These are phyloP conservation scores for Baryphthengus martii DNA, from an alignment of 2,113 vertebrate species.

Conservation along the genomic window DNA sequence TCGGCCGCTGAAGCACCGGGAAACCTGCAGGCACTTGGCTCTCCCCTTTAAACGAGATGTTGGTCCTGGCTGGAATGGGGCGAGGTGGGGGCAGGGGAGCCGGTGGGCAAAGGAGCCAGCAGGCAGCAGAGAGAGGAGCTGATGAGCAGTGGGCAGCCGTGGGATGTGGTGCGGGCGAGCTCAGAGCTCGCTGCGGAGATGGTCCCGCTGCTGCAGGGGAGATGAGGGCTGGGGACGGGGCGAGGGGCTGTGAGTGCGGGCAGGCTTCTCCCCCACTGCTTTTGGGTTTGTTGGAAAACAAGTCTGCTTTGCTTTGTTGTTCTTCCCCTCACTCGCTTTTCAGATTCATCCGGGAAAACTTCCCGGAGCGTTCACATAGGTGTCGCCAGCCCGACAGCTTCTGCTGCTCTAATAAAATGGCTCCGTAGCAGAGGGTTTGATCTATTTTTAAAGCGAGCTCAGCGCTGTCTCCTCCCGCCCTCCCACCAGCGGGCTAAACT, in stretches of 20 bases:
- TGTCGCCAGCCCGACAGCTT: constrained; percentile 30
- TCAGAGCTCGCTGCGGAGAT: not conserved
- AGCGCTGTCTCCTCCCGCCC: constrained; percentile 8
- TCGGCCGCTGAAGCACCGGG: not conserved
- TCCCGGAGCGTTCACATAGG: not conserved
- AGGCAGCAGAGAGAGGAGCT: not conserved
- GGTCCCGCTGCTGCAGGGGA: not conserved
- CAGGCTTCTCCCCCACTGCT: not conserved
- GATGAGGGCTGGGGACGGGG: accelerated
- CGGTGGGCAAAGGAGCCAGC: not conserved
- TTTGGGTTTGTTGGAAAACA: not conserved
- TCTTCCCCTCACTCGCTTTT: not conserved
- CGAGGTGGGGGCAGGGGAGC: accelerated
- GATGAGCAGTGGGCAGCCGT: not conserved
- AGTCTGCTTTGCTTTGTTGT: not conserved
- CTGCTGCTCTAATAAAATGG: constrained; percentile 49
- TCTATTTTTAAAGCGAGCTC: constrained; percentile 48
- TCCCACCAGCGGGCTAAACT: not conserved
- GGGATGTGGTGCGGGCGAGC: accelerated
- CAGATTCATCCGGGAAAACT: not conserved
- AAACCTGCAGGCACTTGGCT: not conserved
- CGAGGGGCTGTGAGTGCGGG: accelerated
- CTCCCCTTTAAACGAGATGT: not conserved
- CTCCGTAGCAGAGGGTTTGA: constrained; percentile 43
- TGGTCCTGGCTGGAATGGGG: not conserved